phyloP scores from a whole-genome alignment of 2,797 vertebrate species.

The Premnoplex brunnescens region DNA sequence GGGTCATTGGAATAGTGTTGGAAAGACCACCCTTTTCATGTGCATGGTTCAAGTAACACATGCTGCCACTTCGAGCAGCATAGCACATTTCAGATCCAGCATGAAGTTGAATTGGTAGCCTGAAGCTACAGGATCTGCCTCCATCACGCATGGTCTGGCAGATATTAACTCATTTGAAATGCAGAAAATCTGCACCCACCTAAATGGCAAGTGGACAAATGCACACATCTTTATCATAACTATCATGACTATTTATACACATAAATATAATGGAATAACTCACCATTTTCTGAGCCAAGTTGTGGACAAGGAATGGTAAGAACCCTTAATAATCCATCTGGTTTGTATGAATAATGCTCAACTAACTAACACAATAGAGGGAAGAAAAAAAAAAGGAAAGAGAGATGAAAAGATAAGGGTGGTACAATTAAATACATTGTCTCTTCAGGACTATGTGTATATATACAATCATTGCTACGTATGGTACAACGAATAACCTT shows the following conservation, averaged over 20 bases:
- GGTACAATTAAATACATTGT: not conserved
- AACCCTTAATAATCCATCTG: slow-evolving; percentile 90
- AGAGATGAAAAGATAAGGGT: not conserved
- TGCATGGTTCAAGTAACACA: not conserved
- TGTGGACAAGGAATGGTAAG: slow-evolving; percentile 87
- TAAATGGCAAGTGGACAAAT: not conserved
- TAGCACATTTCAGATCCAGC: not conserved
- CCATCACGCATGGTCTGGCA: not conserved
- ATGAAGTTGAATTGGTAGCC: not conserved
- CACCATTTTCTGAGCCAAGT: slow-evolving; percentile 66
- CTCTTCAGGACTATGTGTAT: not conserved
- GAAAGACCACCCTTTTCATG: accelerated
- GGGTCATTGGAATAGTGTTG: not conserved
- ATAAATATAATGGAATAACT: slow-evolving; percentile 29
- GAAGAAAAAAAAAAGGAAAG: not conserved
- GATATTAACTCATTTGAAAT: not conserved
- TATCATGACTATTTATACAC: not conserved
- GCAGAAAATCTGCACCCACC: not conserved
- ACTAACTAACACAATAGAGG: slow-evolving; percentile 82
- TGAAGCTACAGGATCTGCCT: not conserved
- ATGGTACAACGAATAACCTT: not conserved
- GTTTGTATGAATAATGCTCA: slow-evolving; percentile 97
- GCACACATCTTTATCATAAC: not conserved
- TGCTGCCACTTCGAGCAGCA: not conserved
- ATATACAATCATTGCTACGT: not conserved